A percentile compares a stretch with the other conserved stretches of the same genome.
Conservation (phyloP, 2,113 vertebrate genomes). For the Anhinga anhinga region DNA sequence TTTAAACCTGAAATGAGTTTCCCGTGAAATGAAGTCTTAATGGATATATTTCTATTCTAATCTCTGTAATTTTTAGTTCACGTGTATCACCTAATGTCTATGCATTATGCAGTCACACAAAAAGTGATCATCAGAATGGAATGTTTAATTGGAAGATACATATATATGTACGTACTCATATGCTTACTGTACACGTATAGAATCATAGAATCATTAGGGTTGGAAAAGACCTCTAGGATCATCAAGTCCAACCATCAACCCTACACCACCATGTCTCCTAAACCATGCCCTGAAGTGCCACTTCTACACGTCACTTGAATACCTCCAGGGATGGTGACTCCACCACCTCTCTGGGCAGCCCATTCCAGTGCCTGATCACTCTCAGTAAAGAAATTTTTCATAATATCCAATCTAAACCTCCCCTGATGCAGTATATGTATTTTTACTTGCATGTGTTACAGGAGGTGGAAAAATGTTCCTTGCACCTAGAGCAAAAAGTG, state of each 20-base stretch:
- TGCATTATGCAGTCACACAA: background rate
- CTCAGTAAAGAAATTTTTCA: no score
- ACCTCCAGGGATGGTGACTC: no score
- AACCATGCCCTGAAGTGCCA: no score
- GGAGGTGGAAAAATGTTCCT: background rate
- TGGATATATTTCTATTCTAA: rapidly evolving
- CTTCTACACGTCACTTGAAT: no score
- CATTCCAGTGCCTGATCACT: no score
- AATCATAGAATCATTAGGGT: no score
- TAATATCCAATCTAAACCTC: no score
- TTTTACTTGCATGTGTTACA: background rate
- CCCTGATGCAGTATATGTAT: background rate
- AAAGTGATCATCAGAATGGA: background rate
- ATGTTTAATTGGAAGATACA: background rate
- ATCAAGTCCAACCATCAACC: no score
- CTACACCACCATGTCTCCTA: no score
- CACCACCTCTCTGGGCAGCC: no score
- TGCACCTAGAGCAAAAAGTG: background rate
- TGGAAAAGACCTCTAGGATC: no score
- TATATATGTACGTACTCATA: no score
- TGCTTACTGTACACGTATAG: background rate
- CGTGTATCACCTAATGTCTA: background rate
- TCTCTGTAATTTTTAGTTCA: background rate
- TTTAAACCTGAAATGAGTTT: background rate
- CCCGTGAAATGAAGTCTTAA: background rate